A percentile compares a stretch with the other conserved stretches of the same genome.
phyloP scores from a whole-genome alignment of 2,888 invertebrate genomes.

The Prenolepis imparis region DNA sequence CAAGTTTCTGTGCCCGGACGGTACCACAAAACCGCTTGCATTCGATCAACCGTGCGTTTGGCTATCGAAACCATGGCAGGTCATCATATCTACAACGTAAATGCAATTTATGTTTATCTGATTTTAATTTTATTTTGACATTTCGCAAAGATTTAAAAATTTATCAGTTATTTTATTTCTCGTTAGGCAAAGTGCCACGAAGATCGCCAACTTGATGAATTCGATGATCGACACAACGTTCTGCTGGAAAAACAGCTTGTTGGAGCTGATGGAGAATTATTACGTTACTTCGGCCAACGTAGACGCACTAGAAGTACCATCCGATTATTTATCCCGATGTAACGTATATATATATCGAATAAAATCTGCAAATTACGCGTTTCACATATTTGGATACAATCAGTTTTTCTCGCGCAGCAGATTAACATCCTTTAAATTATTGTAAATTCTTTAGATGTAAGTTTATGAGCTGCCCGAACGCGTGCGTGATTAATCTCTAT shows the following conservation, averaged over 20 bases:
- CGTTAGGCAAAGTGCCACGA: constrained; percentile 86
- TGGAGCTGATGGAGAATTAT: constrained; percentile 89
- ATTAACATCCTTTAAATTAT: not conserved
- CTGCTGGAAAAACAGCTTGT: constrained; percentile 88
- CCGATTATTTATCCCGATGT: constrained; percentile 89
- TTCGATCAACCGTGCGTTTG: constrained; percentile 91
- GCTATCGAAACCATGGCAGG: constrained; percentile 93
- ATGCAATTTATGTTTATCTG: not conserved
- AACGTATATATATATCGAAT: constrained; percentile 59
- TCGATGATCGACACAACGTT: constrained; percentile 85
- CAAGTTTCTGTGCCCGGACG: constrained; percentile 92
- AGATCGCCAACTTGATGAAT: constrained; percentile 87
- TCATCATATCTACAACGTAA: constrained; percentile 90
- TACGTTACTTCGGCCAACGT: constrained; percentile 84
- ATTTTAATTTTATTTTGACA: not conserved
- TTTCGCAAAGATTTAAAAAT: not conserved
- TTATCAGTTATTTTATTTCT: constrained; percentile 23
- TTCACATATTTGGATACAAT: not conserved
- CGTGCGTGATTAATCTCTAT: not conserved
- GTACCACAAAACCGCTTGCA: constrained; percentile 88
- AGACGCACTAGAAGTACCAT: constrained; percentile 88
- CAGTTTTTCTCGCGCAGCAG: not conserved
- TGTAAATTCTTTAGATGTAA: not conserved
- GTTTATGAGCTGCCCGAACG: not conserved
- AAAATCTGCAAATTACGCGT: not conserved